Percentiles rank a stretch among this genome's conserved stretches.
Evolutionary conservation across 2,113 vertebrate genomes (phyloP).

Genomic region (Lampris megalopsis): DNA sequence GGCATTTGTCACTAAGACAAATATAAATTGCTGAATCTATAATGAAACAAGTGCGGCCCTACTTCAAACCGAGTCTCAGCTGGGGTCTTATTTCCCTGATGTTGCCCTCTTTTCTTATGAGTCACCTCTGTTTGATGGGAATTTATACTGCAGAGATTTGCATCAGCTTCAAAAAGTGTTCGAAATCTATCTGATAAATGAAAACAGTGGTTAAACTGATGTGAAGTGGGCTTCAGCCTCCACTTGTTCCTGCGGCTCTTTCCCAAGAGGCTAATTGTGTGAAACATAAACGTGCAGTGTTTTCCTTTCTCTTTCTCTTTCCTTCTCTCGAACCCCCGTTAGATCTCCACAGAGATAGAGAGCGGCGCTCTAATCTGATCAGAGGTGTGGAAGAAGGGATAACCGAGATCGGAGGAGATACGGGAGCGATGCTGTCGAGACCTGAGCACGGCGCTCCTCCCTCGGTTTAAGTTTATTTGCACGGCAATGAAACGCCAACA

Average conservation of each 20-base stretch:
- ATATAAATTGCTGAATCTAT: too few relatives aligned
- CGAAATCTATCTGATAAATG: conserved; percentile 44
- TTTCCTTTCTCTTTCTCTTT: conserved; percentile 51
- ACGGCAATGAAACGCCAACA: background rate
- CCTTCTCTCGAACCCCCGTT: conserved; percentile 69
- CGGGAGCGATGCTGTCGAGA: conserved; percentile 16
- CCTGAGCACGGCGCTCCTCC: background rate
- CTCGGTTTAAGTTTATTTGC: conserved; percentile 25
- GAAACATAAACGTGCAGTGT: conserved; percentile 59
- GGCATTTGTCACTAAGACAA: too few relatives aligned
- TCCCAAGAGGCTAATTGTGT: conserved; percentile 72
- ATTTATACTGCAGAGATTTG: background rate
- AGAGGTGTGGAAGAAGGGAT: conserved; percentile 75
- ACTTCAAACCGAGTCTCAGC: too few relatives aligned
- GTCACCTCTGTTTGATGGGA: conserved; percentile 6
- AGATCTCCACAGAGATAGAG: conserved; percentile 68
- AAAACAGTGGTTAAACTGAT: conserved; percentile 38
- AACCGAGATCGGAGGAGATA: conserved; percentile 66
- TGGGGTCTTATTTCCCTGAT: background rate
- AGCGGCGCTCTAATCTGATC: conserved; percentile 66
- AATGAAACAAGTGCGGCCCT: too few relatives aligned
- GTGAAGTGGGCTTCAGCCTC: conserved; percentile 42
- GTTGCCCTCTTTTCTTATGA: background rate
- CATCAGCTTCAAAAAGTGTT: conserved; percentile 34
- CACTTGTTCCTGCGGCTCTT: background rate